Conservation (phyloP, 53 echinoderm and acorn worm genomes). For the Pentamera pediparva region DNA sequence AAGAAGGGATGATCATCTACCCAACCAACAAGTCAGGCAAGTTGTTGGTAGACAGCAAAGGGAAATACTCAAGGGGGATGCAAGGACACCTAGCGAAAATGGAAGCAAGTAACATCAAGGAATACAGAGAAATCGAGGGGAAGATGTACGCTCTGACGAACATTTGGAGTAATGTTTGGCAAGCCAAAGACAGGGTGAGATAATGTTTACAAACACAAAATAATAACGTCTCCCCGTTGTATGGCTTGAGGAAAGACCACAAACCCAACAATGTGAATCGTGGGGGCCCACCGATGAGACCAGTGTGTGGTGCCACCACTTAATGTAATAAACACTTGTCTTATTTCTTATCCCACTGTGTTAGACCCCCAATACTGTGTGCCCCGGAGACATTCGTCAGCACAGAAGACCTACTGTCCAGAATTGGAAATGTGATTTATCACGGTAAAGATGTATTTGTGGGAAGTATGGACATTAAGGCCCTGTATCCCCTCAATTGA, state of each 20-base stretch:
- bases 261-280: too few relatives aligned
- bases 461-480: too few relatives aligned
- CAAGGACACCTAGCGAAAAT: neutral
- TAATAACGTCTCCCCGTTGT: conserved; percentile 15
- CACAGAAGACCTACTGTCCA: conserved; percentile 9
- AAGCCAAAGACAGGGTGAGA: conserved; percentile 6
- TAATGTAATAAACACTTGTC: too few relatives aligned
- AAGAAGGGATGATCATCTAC: neutral
- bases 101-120: too few relatives aligned
- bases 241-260: too few relatives aligned
- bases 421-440: neutral
- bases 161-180: too few relatives aligned
- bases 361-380: neutral
- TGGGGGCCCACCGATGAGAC: too few relatives aligned
- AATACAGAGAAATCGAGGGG: neutral
- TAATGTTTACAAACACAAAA: neutral
- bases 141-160: too few relatives aligned
- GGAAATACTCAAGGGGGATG: neutral
- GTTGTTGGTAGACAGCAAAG: neutral
- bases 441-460: neutral
- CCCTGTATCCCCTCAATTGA: neutral
- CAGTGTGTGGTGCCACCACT: too few relatives aligned
- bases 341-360: too few relatives aligned
- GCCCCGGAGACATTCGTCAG: neutral
- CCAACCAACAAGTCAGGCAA: neutral